Evolutionary conservation across 1,140 invertebrate genomes (phyloP), one percentile per base, ranked within the genome.

Genomic region (Palaemon carinicauda): DNA sequence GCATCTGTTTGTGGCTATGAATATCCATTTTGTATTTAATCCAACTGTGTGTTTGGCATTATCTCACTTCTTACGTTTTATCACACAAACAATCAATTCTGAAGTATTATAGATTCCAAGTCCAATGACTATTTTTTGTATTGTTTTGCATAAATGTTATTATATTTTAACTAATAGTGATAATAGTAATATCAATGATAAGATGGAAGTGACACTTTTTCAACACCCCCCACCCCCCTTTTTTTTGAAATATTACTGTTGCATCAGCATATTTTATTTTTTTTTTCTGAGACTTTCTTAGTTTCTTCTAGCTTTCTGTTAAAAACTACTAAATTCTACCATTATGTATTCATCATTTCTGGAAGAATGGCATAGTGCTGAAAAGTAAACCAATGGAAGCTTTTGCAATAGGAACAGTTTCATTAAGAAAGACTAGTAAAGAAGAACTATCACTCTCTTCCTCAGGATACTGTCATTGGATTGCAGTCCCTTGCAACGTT

Each of bases 371-470:
- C 2, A n/a, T n/a, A 24, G n/a, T n/a, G 14, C 21, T 4, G 4
- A 60, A 60, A n/a, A 24, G 54, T 60, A n/a, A n/a, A n/a, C 4
- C 12, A 60, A 60, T 14, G 4, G 21, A 60, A 4, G 21, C 3
- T 4, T 60, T 60, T n/a, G n/a, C n/a, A n/a, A n/a, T n/a, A n/a
- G n/a, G n/a, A 24, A 60, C 4, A 12, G 54, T 60, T 60, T 60
- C 54, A 3, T 60, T 60, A 60, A 60, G 17, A n/a, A 60, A 4
- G 54, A 60, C 54, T 95, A 12, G 92, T 93, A 52, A 94, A 96
- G 90, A 91, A 94, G 41, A 96, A 96, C 41, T 96, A 96, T 14
- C 97, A 96, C 90, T 92, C 93, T 0, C 96, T 95, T 10, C 94
- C 94, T 0, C 94, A 91, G 90, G 95, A 95, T 88, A 95, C 95